Percentiles rank a stretch among this genome's conserved stretches.
Evolutionary conservation across 2,797 vertebrate genomes (phyloP).

Genomic region (Xiphorhynchus erythropygius): DNA sequence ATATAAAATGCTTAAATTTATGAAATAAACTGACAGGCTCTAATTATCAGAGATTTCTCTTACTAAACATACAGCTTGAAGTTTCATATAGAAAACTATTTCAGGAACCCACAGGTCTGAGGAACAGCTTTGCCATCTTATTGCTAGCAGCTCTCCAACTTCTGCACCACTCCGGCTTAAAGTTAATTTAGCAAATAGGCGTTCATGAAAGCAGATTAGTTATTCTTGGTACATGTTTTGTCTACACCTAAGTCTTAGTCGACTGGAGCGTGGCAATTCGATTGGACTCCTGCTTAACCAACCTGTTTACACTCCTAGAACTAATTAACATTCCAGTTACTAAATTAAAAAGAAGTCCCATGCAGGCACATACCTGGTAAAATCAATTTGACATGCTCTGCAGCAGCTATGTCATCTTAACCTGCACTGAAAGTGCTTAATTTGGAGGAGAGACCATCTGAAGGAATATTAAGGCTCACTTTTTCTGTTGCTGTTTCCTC

Average conservation of each 20-base stretch:
- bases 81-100: background rate
- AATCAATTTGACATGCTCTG: background rate
- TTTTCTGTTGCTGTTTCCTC: background rate
- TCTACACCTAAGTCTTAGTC: background rate
- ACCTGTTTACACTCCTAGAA: background rate
- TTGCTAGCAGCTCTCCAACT: background rate
- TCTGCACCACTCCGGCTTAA: background rate
- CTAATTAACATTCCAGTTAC: slow-evolving; percentile 1
- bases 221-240: background rate
- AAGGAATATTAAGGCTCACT: background rate
- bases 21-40: background rate
- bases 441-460: background rate
- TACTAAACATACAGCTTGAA: background rate
- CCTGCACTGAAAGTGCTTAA: background rate
- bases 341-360: slow-evolving; percentile 5
- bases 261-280: background rate
- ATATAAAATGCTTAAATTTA: background rate
- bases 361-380: background rate
- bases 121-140: background rate
- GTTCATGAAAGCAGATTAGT: background rate
- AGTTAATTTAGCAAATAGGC: background rate
- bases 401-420: background rate
- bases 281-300: slow-evolving; percentile 1
- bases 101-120: background rate
- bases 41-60: background rate